phyloP scores from a whole-genome alignment of 2,888 invertebrate genomes.

The Eueremaeus valkanovi region DNA sequence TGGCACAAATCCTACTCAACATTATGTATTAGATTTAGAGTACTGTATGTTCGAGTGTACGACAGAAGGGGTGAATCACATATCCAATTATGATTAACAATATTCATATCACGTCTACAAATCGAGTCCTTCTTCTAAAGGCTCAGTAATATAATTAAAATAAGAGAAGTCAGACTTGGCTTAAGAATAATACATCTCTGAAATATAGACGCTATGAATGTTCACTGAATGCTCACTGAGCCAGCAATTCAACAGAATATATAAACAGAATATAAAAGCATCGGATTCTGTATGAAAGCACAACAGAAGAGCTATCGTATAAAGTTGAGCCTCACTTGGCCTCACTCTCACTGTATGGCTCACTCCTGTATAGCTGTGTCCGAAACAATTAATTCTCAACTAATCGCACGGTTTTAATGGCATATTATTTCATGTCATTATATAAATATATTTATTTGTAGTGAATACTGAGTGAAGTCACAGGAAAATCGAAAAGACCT shows the following conservation, averaged over 20 bases:
- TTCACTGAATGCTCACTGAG: background rate
- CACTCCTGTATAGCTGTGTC: background rate
- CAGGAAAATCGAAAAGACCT: too few relatives aligned
- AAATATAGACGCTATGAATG: background rate
- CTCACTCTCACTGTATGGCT: too few relatives aligned
- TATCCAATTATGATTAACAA: conserved; percentile 10
- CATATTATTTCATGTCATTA: conserved; percentile 26
- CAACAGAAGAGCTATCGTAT: too few relatives aligned
- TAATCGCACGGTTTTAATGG: conserved; percentile 25
- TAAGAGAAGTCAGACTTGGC: background rate
- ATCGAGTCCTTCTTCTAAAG: conserved; percentile 10
- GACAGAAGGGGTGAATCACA: conserved; percentile 17
- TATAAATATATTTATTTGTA: conserved; percentile 23
- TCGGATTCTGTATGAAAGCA: background rate
- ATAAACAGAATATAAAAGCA: background rate
- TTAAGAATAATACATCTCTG: background rate
- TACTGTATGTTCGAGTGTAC: background rate
- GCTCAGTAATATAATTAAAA: conserved; percentile 18
- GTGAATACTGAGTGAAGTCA: background rate
- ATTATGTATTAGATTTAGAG: background rate
- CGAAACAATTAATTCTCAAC: conserved; percentile 15
- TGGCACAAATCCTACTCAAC: background rate
- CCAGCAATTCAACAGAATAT: background rate
- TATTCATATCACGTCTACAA: conserved; percentile 23
- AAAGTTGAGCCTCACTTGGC: too few relatives aligned